Conservation (phyloP, 1,140 invertebrate species). For the Acromyrmex charruanus region DNA sequence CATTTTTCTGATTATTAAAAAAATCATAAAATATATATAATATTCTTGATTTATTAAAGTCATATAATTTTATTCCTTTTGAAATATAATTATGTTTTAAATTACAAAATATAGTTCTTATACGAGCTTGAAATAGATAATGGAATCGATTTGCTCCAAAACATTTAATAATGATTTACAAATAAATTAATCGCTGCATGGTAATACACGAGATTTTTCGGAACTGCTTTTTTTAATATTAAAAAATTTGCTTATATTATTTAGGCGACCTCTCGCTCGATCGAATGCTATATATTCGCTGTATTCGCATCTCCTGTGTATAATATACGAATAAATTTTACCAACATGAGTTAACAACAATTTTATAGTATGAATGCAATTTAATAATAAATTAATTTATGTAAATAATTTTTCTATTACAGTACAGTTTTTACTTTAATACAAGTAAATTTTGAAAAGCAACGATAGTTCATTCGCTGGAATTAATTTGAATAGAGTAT, state of each 20-base stretch:
- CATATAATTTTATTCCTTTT: background rate
- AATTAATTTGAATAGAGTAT: constrained; percentile 3
- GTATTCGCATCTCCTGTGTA: no score
- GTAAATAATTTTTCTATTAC: background rate
- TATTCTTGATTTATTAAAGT: constrained; percentile 2
- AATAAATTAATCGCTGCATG: no score
- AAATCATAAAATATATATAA: background rate
- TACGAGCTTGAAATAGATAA: no score
- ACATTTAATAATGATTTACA: no score
- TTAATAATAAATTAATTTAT: background rate
- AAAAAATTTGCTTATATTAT: no score
- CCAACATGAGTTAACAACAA: no score
- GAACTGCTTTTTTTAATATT: no score
- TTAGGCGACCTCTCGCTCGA: no score
- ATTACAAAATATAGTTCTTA: background rate
- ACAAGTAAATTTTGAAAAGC: background rate
- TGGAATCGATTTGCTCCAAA: no score
- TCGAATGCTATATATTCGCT: no score
- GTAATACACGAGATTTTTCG: no score
- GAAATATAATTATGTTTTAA: background rate
- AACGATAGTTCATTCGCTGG: background rate
- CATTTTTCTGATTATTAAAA: background rate
- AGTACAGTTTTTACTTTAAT: background rate
- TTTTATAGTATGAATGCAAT: background rate
- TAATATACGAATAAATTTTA: no score